phyloP scores from a whole-genome alignment of 2,113 vertebrate species.

The Agapornis roseicollis region DNA sequence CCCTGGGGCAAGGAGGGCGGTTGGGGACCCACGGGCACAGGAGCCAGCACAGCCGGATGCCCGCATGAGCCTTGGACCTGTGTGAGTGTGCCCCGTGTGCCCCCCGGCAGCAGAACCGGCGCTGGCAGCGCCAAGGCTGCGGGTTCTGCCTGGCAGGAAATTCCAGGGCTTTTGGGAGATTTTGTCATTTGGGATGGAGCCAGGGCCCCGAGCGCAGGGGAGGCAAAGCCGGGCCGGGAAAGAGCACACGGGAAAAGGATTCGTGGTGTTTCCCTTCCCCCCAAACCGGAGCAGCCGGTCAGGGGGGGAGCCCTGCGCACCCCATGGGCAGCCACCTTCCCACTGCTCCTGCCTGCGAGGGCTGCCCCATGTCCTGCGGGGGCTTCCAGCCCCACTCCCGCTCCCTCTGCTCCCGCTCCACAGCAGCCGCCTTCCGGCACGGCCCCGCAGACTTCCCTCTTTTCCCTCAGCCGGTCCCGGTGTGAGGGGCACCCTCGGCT shows the following conservation, averaged over 20 bases:
- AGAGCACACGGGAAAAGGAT: neutral
- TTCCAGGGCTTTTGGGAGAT: neutral
- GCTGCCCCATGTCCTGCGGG: too few relatives aligned
- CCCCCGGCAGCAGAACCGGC: neutral
- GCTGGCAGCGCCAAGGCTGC: neutral
- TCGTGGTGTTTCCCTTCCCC: neutral
- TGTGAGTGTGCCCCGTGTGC: accelerated
- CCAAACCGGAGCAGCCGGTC: neutral
- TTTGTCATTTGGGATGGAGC: neutral
- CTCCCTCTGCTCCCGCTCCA: neutral
- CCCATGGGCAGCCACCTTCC: accelerated
- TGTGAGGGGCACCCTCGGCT: neutral
- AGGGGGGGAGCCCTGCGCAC: neutral
- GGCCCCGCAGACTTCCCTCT: neutral
- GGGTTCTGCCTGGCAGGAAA: constrained; percentile 4
- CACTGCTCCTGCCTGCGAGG: neutral
- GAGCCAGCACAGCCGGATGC: accelerated
- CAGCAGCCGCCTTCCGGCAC: neutral
- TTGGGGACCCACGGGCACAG: accelerated
- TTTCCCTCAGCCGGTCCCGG: neutral
- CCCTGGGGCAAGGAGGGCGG: neutral
- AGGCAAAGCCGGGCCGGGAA: neutral
- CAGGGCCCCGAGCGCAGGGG: neutral
- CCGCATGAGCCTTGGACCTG: accelerated
- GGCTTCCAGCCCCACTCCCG: accelerated